Evolutionary conservation across 2,113 vertebrate species (phyloP).

Genomic region (Gasterosteus aculeatus): DNA sequence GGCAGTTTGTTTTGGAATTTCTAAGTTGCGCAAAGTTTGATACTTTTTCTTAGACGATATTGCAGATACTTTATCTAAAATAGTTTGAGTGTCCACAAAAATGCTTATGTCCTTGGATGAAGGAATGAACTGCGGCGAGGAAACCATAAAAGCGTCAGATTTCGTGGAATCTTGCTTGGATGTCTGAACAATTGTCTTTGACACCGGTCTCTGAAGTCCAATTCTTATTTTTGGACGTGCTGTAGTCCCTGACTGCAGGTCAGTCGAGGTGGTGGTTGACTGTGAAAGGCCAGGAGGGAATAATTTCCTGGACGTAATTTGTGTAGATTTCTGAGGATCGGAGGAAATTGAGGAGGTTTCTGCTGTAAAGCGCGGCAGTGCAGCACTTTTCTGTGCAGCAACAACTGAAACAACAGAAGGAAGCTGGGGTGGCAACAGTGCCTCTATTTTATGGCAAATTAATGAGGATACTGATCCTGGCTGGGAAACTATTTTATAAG

Average conservation of each 20-base stretch:
- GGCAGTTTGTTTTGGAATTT: background rate
- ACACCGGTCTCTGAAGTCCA: slow-evolving; percentile 31
- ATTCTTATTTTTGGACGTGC: slow-evolving; percentile 23
- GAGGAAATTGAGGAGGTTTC: background rate
- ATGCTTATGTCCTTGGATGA: background rate
- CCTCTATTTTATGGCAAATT: background rate
- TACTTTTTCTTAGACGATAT: background rate
- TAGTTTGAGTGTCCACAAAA: background rate
- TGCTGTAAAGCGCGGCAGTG: background rate
- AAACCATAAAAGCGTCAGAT: background rate
- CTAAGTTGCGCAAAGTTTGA: background rate
- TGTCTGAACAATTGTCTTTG: background rate
- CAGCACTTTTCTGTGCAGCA: background rate
- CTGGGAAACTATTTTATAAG: slow-evolving; percentile 39
- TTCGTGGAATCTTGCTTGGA: background rate
- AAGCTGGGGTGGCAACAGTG: background rate
- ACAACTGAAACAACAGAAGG: slow-evolving; percentile 6
- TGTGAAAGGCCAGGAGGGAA: slow-evolving; percentile 4
- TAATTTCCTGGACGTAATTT: background rate
- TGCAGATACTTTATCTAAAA: background rate
- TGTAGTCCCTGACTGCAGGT: background rate
- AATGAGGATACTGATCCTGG: slow-evolving; percentile 5
- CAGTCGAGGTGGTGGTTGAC: background rate
- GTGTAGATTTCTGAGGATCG: slow-evolving; percentile 1
- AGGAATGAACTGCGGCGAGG: background rate